Evolutionary conservation across 2,888 invertebrate genomes (phyloP).

Genomic region (Drosophila mettleri): DNA sequence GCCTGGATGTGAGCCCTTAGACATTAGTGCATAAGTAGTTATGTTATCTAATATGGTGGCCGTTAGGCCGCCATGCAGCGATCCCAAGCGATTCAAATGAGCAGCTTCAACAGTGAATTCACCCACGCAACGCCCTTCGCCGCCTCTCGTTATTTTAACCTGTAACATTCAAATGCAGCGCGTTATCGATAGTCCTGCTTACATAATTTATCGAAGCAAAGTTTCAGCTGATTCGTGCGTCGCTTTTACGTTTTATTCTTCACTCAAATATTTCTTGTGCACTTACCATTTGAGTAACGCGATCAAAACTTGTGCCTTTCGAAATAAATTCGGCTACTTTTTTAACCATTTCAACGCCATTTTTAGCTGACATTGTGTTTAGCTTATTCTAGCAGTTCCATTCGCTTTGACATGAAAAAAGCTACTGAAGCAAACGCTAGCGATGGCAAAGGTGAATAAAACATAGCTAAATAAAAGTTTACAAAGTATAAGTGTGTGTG

Average conservation of each 20-base stretch:
- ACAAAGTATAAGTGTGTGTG: background rate
- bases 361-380: slow-evolving; percentile 55
- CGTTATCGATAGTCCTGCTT: slow-evolving; percentile 44
- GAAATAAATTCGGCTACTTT: slow-evolving; percentile 79
- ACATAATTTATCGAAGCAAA: slow-evolving; percentile 53
- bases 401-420: slow-evolving; percentile 53
- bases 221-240: slow-evolving; percentile 48
- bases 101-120: slow-evolving; percentile 91
- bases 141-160: slow-evolving; percentile 86
- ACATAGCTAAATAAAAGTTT: slow-evolving; percentile 6
- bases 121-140: slow-evolving; percentile 90
- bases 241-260: slow-evolving; percentile 9
- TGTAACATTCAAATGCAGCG: slow-evolving; percentile 55
- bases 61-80: slow-evolving; percentile 94
- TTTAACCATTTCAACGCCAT: slow-evolving; percentile 83
- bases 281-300: slow-evolving; percentile 85
- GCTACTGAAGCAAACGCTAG: slow-evolving; percentile 42
- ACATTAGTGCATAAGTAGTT: slow-evolving; percentile 92
- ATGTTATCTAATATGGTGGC: slow-evolving; percentile 90
- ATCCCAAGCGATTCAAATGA: slow-evolving; percentile 91
- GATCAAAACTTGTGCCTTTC: slow-evolving; percentile 83
- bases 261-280: slow-evolving; percentile 1
- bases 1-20: slow-evolving; percentile 88
- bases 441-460: slow-evolving; percentile 26
- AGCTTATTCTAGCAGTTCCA: slow-evolving; percentile 2